Evolutionary conservation across 2,797 vertebrate species (phyloP), one percentile per base, ranked within the genome.

Genomic region (Molothrus aeneus): DNA sequence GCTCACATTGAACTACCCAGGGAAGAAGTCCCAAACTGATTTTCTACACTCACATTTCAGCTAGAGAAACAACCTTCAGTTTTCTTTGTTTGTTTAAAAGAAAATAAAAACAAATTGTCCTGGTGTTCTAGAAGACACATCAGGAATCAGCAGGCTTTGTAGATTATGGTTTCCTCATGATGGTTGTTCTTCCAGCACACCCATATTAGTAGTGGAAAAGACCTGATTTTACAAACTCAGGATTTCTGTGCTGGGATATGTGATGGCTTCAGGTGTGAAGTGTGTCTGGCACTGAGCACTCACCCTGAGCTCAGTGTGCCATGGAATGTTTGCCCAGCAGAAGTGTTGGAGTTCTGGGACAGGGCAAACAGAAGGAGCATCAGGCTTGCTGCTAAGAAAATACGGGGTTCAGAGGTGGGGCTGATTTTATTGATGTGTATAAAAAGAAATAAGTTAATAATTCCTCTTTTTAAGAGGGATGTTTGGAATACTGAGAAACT

Each of bases 401-500:
- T 38, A 24, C 2, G 24, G 32, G 6, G 9, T 66, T 81, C 68
- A 36, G 45, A 80, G 24, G 32, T 61, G 13, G 20, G 22, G 47
- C 40, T 74, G 29, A 13, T 80, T 66, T 64, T 77, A 79, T 6
- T 69, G 51, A 26, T 81, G 28, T 64, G 9, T 45, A 11, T 82
- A 60, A 72, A 73, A 86, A 81, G 31, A n/a, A 93, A 11, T 61
- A 91, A 70, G 26, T 73, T 86, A 80, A 26, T 86, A 92, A 88
- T 88, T 89, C 82, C 22, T 89, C 84, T 81, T 80, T 77, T 84
- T 61, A 88, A 89, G 71, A 85, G 85, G 54, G 73, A 42, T 94
- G 81, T 92, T 93, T 82, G 59, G 48, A 86, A 66, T 81, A 60
- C 81, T 79, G 84, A 92, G 86, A 92, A 94, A 75, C 74, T 86